These are phyloP conservation scores for Hemithea aestivaria DNA, from an alignment of 2,888 invertebrate species.

Conservation along the genomic window DNA sequence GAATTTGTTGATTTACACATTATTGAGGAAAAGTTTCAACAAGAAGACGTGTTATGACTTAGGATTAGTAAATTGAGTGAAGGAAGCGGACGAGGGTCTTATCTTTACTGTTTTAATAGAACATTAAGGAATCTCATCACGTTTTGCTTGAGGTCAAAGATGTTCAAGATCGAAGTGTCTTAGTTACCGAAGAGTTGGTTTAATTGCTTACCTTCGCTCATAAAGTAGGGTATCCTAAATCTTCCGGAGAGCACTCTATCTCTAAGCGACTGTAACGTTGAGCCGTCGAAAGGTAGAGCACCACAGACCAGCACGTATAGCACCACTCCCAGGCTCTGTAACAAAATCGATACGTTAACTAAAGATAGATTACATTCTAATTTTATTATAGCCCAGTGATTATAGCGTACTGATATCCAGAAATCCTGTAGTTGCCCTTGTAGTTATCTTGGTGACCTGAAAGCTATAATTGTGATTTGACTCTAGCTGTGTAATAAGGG, in stretches of 20 bases:
- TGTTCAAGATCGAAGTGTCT: too few species aligned
- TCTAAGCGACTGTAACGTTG: slow-evolving; percentile 92
- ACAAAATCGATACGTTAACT: slow-evolving; percentile 24
- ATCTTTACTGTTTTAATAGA: too few species aligned
- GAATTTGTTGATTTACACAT: slow-evolving; percentile 13
- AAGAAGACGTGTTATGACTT: slow-evolving; percentile 12
- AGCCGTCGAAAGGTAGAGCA: slow-evolving; percentile 96
- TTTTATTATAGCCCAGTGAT: too few species aligned
- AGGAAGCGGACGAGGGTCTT: too few species aligned
- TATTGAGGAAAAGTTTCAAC: slow-evolving; percentile 13
- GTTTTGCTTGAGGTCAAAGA: too few species aligned
- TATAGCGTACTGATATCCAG: too few species aligned
- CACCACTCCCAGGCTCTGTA: slow-evolving; percentile 96
- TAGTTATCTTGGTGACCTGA: too few species aligned
- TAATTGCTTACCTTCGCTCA: slow-evolving; percentile 92
- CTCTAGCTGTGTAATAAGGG: too few species aligned
- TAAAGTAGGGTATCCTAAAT: slow-evolving; percentile 98
- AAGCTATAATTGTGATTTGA: too few species aligned
- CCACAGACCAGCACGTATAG: slow-evolving; percentile 97
- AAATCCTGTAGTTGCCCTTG: too few species aligned
- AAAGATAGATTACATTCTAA: background rate
- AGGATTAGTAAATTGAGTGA: slow-evolving; percentile 4
- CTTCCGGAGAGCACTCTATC: slow-evolving; percentile 96
- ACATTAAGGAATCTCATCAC: too few species aligned
- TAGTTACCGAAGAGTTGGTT: background rate